Evolutionary conservation across 2,888 invertebrate genomes (phyloP), one percentile per base, ranked within the genome.

Genomic region (Epirrhoe alternata): DNA sequence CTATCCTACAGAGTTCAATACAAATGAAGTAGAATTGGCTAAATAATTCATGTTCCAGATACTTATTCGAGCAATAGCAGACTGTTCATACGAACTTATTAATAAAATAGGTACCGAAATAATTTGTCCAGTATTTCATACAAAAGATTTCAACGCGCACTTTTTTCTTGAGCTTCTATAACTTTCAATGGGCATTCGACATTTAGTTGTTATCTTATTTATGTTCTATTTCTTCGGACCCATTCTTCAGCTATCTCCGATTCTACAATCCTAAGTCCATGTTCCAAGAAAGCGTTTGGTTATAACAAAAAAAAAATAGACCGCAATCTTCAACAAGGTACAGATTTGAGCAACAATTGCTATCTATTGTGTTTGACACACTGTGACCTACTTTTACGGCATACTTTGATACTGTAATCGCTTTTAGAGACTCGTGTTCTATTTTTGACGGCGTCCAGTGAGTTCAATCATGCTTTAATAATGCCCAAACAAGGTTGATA

Each of bases 341-440:
- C 65, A 70, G 69, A 70, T 74, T 74, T 61, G 65, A 73, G 69
- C 71, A 74, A 73, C 73, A 71, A 73, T 68, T 71, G 75, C 73
- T 72, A 73, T 74, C 76, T 75, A 80, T 76, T 80, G 75, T 76
- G 77, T 76, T 71, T 75, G 71, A 66, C 68, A 66, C 56, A 55
- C 71, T 61, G 66, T 72, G 82, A 66, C 80, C 83, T 77, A 85
- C 80, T 85, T 86, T 74, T 72, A 70, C 82, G 89, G 79, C 87
- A 86, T 76, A 88, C 78, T 79, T 89, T 77, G 89, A 88, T 89
- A 89, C 65, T 73, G 82, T 84, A 83, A 85, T 84, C 81, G 64
- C 70, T 67, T 70, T 72, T 70, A 57, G 72, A 75, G 73, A 65
- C 67, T 74, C 74, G 77, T 77, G 79, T 74, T 78, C 77, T 68